A percentile compares a stretch with the other conserved stretches of the same genome.
These are phyloP conservation scores for Rhodophaea formosa DNA, from an alignment of 2,888 invertebrate species.

Conservation along the genomic window DNA sequence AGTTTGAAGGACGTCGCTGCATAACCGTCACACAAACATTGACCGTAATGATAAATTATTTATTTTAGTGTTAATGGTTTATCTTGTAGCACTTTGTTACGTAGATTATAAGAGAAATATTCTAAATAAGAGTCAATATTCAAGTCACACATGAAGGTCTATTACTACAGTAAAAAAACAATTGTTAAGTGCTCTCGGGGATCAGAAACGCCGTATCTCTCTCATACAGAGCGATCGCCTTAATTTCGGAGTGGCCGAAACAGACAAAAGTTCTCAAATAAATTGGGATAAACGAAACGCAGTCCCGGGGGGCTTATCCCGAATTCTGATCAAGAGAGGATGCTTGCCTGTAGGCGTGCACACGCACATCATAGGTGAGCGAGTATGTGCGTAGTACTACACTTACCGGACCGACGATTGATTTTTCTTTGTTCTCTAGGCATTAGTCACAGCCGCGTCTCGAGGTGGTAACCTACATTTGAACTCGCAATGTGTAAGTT, in stretches of 20 bases:
- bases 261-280: slow-evolving; percentile 11
- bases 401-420: neutral
- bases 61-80: too few species aligned
- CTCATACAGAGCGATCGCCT: neutral
- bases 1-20: too few species aligned
- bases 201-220: neutral
- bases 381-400: neutral
- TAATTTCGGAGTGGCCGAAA: slow-evolving; percentile 1
- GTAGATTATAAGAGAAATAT: too few species aligned
- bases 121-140: too few species aligned
- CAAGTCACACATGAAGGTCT: too few species aligned
- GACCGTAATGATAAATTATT: too few species aligned
- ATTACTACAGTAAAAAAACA: too few species aligned
- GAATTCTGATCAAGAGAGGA: slow-evolving; percentile 7
- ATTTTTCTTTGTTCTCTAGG: slow-evolving; percentile 1
- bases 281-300: slow-evolving; percentile 12
- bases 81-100: too few species aligned
- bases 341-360: neutral
- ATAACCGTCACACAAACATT: too few species aligned
- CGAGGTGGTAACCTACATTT: too few species aligned
- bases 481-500: too few species aligned
- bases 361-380: neutral
- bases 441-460: neutral
- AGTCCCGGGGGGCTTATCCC: slow-evolving; percentile 1
- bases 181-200: too few species aligned